Conservation (phyloP, 2,888 invertebrate genomes). For the Pyrrhosoma nymphula region DNA sequence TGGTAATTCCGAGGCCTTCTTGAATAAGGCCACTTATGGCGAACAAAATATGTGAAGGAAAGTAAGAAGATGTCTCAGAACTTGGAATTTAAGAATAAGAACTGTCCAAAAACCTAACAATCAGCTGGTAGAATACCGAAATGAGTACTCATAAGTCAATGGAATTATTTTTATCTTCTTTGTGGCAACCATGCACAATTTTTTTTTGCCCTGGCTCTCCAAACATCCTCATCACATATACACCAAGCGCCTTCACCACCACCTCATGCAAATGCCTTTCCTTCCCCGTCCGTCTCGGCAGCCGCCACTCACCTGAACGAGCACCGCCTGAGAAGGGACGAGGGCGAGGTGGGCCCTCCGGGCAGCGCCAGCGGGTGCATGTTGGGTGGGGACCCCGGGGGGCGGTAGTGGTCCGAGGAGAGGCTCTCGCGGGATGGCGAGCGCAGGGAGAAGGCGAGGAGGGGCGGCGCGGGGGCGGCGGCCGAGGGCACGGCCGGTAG, state of each 20-base stretch:
- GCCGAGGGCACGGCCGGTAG: slow-evolving; percentile 70
- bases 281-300: neutral
- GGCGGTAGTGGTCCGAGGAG: slow-evolving; percentile 73
- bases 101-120: too few species aligned
- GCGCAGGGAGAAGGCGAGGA: slow-evolving; percentile 74
- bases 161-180: too few species aligned
- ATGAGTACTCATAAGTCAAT: too few species aligned
- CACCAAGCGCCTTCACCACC: neutral
- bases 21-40: too few species aligned
- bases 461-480: slow-evolving; percentile 69
- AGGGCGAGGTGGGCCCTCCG: slow-evolving; percentile 67
- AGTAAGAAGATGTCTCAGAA: too few species aligned
- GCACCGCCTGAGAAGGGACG: slow-evolving; percentile 36
- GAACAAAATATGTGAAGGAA: too few species aligned
- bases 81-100: too few species aligned
- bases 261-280: neutral
- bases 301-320: slow-evolving; percentile 40
- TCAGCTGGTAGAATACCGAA: too few species aligned
- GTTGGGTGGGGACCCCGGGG: slow-evolving; percentile 72
- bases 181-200: too few species aligned
- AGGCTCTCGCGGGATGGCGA: slow-evolving; percentile 76
- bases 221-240: too few species aligned
- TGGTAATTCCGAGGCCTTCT: too few species aligned
- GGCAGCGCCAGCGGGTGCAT: slow-evolving; percentile 72
- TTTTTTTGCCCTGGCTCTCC: too few species aligned